Base-by-base conservation (phyloP, 2,113 vertebrate species). In the Turdus rufiventris region DNA sequence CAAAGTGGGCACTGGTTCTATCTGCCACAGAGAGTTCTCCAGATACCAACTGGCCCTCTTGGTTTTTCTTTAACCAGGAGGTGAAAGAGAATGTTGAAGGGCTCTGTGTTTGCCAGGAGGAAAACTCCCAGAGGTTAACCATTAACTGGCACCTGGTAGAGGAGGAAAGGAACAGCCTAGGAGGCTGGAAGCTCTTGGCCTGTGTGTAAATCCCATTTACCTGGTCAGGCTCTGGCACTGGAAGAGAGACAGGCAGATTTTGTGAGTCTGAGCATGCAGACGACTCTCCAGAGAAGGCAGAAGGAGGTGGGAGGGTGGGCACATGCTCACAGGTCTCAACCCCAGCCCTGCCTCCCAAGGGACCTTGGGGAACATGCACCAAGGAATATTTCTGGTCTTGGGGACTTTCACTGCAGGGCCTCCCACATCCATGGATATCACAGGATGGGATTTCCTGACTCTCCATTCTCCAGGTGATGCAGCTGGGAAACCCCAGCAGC, bases 41-140 rank as follows among this genome's bases (percentile, higher is more conserved):
- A 65, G 65, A 45, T 14, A 65, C 36, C 53, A 88, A 4, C 24
- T 3, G 4, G 63, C 54, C 45, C 42, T 53, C 67, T 48, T 66
- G 76, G 67, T 51, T 78, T 96, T 85, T 45, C 66, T 96, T 91
- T 92, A 96, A 93, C 76, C 26, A 71, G 85, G n/a, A 90, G 58
- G 73, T 90, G 85, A 94, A 88, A 84, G 65, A 29, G 77, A 93
- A 85, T 48, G 33, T 53, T 68, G 80, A 50, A 77, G 38, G 77
- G 10, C 34, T 89, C 53, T 34, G 19, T 81, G 45, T 62, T 73
- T 73, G 38, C 72, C 68, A 40, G 80, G 47, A 94, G 66, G 60
- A 74, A 88, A 93, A 53, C 48, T 89, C 53, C n/a, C 53, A 34
- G 16, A 50, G 68, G 91, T 95, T 96, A 96, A 93, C 80, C 38